These are phyloP conservation scores for Ctenoplectra terminalis DNA, from an alignment of 1,140 invertebrate genomes.

Conservation along the genomic window DNA sequence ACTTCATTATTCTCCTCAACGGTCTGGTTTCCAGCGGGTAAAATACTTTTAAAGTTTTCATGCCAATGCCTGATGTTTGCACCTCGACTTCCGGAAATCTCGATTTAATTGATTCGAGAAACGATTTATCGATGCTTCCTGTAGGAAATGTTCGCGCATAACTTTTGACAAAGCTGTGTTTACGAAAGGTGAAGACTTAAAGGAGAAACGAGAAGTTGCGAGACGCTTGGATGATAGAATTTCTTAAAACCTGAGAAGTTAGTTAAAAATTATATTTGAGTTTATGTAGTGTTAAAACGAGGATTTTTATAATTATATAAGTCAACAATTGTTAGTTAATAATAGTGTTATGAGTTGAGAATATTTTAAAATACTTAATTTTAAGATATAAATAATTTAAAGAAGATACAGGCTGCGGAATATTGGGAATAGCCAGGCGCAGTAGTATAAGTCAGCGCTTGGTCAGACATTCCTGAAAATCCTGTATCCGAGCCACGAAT, in stretches of 20 bases:
- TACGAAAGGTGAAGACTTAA: not conserved
- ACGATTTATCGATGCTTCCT: not conserved
- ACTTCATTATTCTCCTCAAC: conserved; percentile 55
- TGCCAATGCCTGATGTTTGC: conserved; percentile 33
- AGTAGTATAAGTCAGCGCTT: too few species aligned
- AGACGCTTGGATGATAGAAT: not conserved
- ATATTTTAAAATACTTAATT: too few species aligned
- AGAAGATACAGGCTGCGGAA: too few species aligned
- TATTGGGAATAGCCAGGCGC: too few species aligned
- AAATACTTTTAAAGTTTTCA: conserved; percentile 60
- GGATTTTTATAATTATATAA: too few species aligned
- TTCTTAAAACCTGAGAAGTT: not conserved
- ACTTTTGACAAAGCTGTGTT: not conserved
- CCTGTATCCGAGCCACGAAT: too few species aligned
- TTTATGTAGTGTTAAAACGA: too few species aligned
- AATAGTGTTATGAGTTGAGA: too few species aligned
- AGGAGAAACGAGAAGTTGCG: not conserved
- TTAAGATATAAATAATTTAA: too few species aligned
- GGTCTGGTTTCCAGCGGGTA: conserved; percentile 38
- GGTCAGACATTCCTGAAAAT: too few species aligned
- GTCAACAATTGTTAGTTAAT: too few species aligned
- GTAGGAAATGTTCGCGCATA: too few species aligned
- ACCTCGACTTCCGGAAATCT: conserved; percentile 9
- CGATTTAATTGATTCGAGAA: conserved; percentile 34
- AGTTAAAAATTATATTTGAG: not conserved